Percentiles rank a stretch among this genome's conserved stretches.
phyloP scores from a whole-genome alignment of 1,140 invertebrate genomes.

The Anthonomus grandis region DNA sequence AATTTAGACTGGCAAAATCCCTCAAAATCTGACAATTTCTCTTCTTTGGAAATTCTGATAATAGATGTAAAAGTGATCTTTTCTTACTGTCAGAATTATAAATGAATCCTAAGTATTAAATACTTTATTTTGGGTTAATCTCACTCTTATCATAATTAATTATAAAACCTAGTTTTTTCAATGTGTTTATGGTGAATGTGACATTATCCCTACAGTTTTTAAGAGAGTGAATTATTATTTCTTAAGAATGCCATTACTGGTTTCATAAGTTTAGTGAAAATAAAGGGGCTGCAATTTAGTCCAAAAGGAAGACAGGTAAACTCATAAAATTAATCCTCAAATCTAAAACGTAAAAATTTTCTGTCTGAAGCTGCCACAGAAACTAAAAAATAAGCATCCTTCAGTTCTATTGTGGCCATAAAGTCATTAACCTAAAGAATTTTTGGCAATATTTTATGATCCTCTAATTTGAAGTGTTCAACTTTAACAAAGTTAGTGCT shows the following conservation, averaged over 20 bases:
- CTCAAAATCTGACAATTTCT: no score
- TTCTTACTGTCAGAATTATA: no score
- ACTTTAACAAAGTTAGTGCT: constrained; percentile 31
- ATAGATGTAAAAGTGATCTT: no score
- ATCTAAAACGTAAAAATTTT: constrained; percentile 32
- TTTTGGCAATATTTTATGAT: constrained; percentile 4
- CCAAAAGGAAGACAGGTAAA: no score
- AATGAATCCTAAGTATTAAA: no score
- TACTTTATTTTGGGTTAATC: no score
- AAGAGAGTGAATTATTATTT: background rate
- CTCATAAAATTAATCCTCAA: constrained; percentile 29
- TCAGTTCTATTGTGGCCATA: no score
- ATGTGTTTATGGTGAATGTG: no score
- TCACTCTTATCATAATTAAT: no score
- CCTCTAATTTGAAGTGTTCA: constrained; percentile 29
- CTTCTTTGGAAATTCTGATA: no score
- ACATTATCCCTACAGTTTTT: background rate
- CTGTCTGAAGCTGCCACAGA: background rate
- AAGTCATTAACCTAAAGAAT: constrained; percentile 27
- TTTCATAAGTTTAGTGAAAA: constrained; percentile 28
- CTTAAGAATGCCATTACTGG: constrained; percentile 7
- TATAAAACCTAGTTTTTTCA: no score
- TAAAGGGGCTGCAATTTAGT: constrained; percentile 21
- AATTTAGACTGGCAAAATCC: background rate
- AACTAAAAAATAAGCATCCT: no score